Evolutionary conservation across 2,888 invertebrate genomes (phyloP), one percentile per base, ranked within the genome.

Genomic region (Byasa hedistus): DNA sequence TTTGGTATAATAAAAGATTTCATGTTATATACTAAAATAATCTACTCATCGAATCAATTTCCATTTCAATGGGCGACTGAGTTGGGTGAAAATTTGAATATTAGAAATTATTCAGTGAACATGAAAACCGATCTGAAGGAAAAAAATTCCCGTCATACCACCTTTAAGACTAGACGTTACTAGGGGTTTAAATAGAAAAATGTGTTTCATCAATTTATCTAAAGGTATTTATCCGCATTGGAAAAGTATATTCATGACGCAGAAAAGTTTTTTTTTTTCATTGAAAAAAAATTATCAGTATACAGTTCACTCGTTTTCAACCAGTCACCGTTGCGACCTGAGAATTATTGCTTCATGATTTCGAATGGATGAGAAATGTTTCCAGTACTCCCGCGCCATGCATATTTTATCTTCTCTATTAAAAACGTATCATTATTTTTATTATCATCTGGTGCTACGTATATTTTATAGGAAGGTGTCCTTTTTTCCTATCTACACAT

Each of bases 1-100:
- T 44, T 44, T 44, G 44, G 17, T 44, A 15, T 19, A 39, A 39
- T 39, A 19, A 15, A 44, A 44, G 44, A 17, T 4, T 17, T 44
- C 15, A 44, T 17, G 44, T 44, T 44, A 44, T 44, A 44, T 19
- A 44, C 44, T 17, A n/a, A 44, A 44, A 21, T 52, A 52, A 52
- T 52, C 21, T 52, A 52, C 19, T 52, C 52, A 8, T 52, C 8
- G 21, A 52, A 58, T 44, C 44, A 44, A 39, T 44, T 58, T 58
- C 58, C 58, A 58, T 22, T 44, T 36, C 58, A 44, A 58, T 58
- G 39, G 58, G 23, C 36, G 10, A 36, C 36, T 39, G 58, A 58
- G 58, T 36, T 44, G 23, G 58, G 58, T 58, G 17, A 39, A 58
- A 58, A 44, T 58, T 44, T 44, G 58, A 58, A 44, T 58, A 44